Percentiles rank a stretch among this genome's conserved stretches.
Conservation (phyloP, 2,797 vertebrate species). For the Esox lucius region DNA sequence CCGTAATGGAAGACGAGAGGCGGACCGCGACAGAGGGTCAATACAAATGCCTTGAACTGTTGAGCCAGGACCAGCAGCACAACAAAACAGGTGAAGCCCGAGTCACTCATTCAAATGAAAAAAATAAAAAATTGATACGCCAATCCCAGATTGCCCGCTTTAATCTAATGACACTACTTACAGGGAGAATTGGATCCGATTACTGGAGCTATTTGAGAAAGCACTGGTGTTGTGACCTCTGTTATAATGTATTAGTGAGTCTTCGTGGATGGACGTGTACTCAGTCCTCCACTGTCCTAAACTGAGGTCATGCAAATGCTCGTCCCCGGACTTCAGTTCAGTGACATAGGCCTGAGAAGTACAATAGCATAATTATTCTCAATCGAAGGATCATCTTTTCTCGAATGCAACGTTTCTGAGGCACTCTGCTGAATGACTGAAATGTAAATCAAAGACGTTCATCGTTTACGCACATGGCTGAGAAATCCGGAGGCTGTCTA, state of each 20-base stretch:
- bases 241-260: slow-evolving; percentile 1
- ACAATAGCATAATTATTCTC: neutral
- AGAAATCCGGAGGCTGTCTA: neutral
- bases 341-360: neutral
- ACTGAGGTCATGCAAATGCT: neutral
- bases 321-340: neutral
- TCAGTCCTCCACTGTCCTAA: neutral
- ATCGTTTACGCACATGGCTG: neutral
- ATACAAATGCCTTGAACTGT: slow-evolving; percentile 67
- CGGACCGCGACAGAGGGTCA: slow-evolving; percentile 60
- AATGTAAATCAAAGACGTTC: neutral
- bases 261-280: neutral
- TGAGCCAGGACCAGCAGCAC: slow-evolving; percentile 44
- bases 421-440: neutral
- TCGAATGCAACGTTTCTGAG: neutral
- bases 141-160: slow-evolving; percentile 3
- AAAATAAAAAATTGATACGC: neutral
- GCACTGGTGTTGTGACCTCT: slow-evolving; percentile 4
- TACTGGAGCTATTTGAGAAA: slow-evolving; percentile 19
- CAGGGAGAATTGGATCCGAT: slow-evolving; percentile 23
- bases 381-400: neutral
- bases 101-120: neutral
- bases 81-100: slow-evolving; percentile 72
- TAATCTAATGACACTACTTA: slow-evolving; percentile 7
- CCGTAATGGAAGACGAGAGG: slow-evolving; percentile 44